Percentiles rank a stretch among this genome's conserved stretches.
These are phyloP conservation scores for Dorcus parallelipipedus DNA, from an alignment of 2,888 invertebrate species.

Conservation along the genomic window DNA sequence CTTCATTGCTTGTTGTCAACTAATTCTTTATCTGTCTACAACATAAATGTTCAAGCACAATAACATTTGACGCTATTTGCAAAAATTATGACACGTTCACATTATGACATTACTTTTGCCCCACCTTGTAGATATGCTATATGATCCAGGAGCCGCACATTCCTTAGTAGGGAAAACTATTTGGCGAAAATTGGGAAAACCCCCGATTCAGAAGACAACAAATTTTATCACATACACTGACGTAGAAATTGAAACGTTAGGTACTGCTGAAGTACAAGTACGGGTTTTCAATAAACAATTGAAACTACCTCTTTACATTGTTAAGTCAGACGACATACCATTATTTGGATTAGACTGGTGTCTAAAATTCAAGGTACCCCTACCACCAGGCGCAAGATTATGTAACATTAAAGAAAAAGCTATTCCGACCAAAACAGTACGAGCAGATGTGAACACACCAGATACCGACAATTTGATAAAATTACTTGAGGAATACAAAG, in stretches of 20 bases:
- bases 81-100: too few species aligned
- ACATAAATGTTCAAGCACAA: too few species aligned
- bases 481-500: too few species aligned
- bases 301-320: background rate
- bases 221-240: background rate
- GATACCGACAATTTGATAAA: too few species aligned
- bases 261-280: background rate
- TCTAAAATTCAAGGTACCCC: background rate
- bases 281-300: background rate
- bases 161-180: background rate
- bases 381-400: slow-evolving; percentile 3
- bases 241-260: too few species aligned
- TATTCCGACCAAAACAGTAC: too few species aligned
- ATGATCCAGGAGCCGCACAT: background rate
- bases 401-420: too few species aligned
- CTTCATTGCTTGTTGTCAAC: too few species aligned
- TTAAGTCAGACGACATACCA: slow-evolving; percentile 4
- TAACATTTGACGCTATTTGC: too few species aligned
- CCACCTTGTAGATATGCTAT: background rate
- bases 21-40: too few species aligned
- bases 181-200: slow-evolving; percentile 3
- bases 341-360: slow-evolving; percentile 11
- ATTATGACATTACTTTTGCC: too few species aligned
- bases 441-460: too few species aligned
- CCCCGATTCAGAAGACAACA: background rate